Evolutionary conservation across 2,797 vertebrate species (phyloP), one percentile per base, ranked within the genome.

Genomic region (Danio tinwini): DNA sequence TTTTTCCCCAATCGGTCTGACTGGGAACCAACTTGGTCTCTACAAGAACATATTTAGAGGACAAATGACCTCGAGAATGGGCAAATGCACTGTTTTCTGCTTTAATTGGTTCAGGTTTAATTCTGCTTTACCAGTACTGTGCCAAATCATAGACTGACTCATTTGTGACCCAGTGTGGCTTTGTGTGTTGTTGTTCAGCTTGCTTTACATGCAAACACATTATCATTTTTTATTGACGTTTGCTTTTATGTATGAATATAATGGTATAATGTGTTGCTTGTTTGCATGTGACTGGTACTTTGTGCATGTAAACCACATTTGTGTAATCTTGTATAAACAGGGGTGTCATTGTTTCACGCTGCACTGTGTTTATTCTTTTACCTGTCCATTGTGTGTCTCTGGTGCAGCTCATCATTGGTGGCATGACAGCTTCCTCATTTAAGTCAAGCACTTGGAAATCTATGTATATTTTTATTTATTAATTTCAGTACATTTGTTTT

Each of bases 241-340:
- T 74, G 52, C 2, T 7, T 53, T 68, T 61, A 21, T 82, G 69
- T 63, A 9, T 74, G 17, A 78, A 76, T 67, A 45, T 40, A 52
- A 42, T 17, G 6, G 42, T 21, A 40, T 11, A 74, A 59, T 59
- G 17, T 74, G 19, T 39, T 17, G 19, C 72, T 75, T 77, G 29
- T 81, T 80, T 83, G 84, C 82, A 85, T 84, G 82, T 10, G 68
- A 53, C 65, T 21, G 44, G 56, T 12, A 68, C 63, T 56, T 72
- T 52, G 78, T 12, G 68, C 62, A 56, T 74, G 70, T 64, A n/a
- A 6, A 9, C 74, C 69, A 73, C 49, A 78, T 47, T 65, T 21
- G 11, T 47, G 19, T 42, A 14, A 10, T 53, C 50, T 53, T 29
- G 11, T 52, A n/a, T 53, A 67, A 11, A 44, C 16, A 49, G 49